phyloP scores from a whole-genome alignment of 2,113 vertebrate genomes.

The Struthio camelus region DNA sequence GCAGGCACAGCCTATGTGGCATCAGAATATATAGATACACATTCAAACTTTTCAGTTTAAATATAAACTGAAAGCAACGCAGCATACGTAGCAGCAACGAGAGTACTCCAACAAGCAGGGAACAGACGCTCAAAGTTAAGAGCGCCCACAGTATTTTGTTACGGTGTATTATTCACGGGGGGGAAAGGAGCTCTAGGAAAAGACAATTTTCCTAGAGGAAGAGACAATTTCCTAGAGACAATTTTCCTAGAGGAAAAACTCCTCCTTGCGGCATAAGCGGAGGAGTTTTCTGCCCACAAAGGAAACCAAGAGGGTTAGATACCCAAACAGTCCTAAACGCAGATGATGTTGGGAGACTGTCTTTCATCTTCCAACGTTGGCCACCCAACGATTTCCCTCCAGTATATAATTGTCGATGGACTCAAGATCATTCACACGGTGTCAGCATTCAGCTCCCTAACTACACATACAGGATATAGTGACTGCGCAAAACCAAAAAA shows the following conservation, averaged over 20 bases:
- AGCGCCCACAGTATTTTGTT: not conserved
- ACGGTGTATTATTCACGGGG: not conserved
- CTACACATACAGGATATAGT: not conserved
- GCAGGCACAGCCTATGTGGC: not conserved
- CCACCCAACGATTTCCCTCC: not conserved
- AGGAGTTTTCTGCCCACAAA: no score
- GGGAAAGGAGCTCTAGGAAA: not conserved
- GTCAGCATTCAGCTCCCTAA: not conserved
- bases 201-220: not conserved
- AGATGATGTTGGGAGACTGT: not conserved
- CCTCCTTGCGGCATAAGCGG: no score
- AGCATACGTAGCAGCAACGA: not conserved
- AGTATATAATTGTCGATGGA: not conserved
- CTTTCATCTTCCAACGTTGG: not conserved
- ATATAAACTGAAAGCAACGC: not conserved
- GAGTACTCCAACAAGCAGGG: not conserved
- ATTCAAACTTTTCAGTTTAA: not conserved
- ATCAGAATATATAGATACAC: not conserved
- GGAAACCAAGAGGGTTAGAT: not conserved
- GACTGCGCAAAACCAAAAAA: not conserved
- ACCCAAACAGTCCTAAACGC: not conserved
- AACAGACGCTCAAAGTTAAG: not conserved
- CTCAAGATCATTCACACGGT: not conserved
- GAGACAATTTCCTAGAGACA: no score
- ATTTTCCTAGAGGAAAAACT: no score